Percentiles rank a stretch among this genome's conserved stretches.
Conservation (phyloP, 1,140 invertebrate species). For the Luehdorfia chinensis region DNA sequence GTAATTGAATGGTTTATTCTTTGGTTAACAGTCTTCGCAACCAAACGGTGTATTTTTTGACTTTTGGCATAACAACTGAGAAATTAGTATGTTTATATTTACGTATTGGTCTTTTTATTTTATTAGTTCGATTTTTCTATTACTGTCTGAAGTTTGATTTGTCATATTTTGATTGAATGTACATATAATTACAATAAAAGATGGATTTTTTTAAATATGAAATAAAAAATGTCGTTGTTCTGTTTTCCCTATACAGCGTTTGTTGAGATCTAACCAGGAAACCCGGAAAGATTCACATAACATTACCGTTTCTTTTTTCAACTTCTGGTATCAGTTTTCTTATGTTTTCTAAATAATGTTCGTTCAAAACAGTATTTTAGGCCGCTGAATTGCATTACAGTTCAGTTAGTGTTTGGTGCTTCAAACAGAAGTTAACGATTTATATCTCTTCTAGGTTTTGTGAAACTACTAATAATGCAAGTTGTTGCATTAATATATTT, state of each 20-base stretch:
- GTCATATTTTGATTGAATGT: no score
- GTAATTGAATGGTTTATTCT: conserved; percentile 9
- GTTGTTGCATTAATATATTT: conserved; percentile 26
- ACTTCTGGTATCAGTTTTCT: conserved; percentile 14
- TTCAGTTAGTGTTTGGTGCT: conserved; percentile 13
- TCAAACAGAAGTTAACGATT: conserved; percentile 4
- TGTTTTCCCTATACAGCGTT: conserved; percentile 9
- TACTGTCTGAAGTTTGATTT: not conserved
- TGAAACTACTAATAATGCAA: conserved; percentile 29
- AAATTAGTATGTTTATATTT: not conserved
- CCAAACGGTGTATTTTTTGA: conserved; percentile 7
- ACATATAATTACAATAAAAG: no score
- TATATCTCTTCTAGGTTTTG: conserved; percentile 21
- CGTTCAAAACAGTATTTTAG: conserved; percentile 12
- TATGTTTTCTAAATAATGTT: conserved; percentile 16
- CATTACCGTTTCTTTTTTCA: conserved; percentile 13
- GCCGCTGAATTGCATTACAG: not conserved
- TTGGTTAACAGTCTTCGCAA: not conserved
- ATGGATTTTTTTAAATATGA: no score
- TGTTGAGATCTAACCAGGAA: conserved; percentile 13
- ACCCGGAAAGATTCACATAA: conserved; percentile 15
- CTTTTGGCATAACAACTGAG: not conserved
- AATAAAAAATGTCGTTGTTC: no score
- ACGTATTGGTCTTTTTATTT: not conserved
- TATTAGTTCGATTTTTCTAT: not conserved